Evolutionary conservation across 2,888 invertebrate genomes (phyloP).

Genomic region (Agapostemon virescens): DNA sequence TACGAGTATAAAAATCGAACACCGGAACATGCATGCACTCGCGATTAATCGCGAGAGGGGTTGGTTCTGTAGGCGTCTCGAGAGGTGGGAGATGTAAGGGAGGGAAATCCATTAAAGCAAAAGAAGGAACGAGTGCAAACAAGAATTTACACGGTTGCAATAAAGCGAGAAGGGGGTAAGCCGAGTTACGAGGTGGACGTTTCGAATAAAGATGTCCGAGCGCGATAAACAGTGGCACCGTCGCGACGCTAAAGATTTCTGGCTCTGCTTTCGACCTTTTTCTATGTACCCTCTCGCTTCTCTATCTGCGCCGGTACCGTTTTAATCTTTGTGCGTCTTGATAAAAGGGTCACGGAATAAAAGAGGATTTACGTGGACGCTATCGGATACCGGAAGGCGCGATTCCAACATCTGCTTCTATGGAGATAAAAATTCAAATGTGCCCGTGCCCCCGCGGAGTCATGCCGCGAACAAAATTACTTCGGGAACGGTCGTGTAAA

Average conservation of each 20-base stretch:
- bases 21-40: not conserved
- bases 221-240: conserved; percentile 50
- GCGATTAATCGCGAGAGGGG: conserved; percentile 5
- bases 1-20: conserved; percentile 12
- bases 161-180: conserved; percentile 30
- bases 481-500: not conserved
- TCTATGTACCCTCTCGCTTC: conserved; percentile 8
- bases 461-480: not conserved
- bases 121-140: conserved; percentile 35
- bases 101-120: conserved; percentile 17
- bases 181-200: conserved; percentile 46
- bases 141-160: conserved; percentile 47
- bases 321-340: conserved; percentile 38
- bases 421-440: conserved; percentile 5
- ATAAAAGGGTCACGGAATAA: conserved; percentile 18
- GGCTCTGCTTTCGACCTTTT: conserved; percentile 39
- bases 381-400: conserved; percentile 25
- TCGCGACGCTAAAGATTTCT: conserved; percentile 53
- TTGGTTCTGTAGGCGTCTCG: not conserved
- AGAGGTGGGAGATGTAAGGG: not conserved
- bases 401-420: not conserved
- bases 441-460: not conserved
- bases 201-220: conserved; percentile 49
- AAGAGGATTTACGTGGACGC: conserved; percentile 39
- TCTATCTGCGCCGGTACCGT: conserved; percentile 6